Base-by-base conservation (phyloP, 1,140 invertebrate species). In the Bicyclus anynana region DNA sequence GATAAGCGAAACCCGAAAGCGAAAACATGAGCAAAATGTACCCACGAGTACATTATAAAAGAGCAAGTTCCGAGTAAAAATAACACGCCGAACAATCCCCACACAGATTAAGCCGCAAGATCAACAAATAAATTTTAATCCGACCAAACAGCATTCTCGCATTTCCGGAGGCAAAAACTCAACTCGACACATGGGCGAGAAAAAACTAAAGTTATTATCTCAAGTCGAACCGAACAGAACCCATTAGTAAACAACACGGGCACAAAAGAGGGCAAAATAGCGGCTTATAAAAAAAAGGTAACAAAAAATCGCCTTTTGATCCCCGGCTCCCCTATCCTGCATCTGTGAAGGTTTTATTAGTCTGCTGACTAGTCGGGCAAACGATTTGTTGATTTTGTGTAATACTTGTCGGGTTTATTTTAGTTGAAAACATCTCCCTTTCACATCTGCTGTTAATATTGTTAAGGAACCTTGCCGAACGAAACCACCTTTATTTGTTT, bases 211-310 rank as follows among this genome's bases (percentile, higher is more conserved):
- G 77, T 84, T 88, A 87, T 88, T 88, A 88, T 88, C 84, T 86
- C 79, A 86, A 86, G 83, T 88, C 81, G 83, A 84, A 85, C 77
- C 81, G 80, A 87, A 83, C 84, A 84, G 82, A 86, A 88, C 78
- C 83, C 85, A 88, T 88, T 88, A 88, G 85, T 88, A 88, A 88
- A 86, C 85, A 88, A 88, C 85, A 80, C 76, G 74, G 69, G 64
- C 85, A 84, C 84, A 88, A 88, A 84, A 80, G 80, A 86, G 83
- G 77, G 81, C 85, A 81, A 84, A 88, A 88, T 84, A 83, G 80
- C 80, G 69, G 74, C 77, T 80, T 74, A 85, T 74, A 85, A 87
- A 84, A 87, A 80, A 72, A 80, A 68, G 69, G 71, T 77, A 74
- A 84, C 78, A 84, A 88, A 88, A 87, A 88, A 86, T 82, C 77